Conservation (phyloP, 2,113 vertebrate genomes). For the Etheostoma spectabile region DNA sequence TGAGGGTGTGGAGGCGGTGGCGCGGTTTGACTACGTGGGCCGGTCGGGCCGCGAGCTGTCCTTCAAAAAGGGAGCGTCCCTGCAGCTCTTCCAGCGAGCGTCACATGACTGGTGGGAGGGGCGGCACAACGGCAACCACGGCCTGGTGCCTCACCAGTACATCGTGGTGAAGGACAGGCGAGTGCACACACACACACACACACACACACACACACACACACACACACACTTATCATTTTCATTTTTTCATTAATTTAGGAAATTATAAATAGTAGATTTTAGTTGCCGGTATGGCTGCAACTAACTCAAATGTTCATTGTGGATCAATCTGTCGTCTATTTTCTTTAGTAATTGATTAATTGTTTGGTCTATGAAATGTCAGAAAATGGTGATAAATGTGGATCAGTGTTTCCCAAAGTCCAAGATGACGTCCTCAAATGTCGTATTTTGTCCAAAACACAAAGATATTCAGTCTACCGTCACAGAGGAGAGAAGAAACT, state of each 20-base stretch:
- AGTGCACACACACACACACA: slow-evolving; percentile 69
- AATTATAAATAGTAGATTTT: too few relatives aligned
- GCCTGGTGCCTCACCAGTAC: slow-evolving; percentile 98
- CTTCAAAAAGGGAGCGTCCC: slow-evolving; percentile 97
- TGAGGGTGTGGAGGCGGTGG: slow-evolving; percentile 95
- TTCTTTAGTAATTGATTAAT: too few relatives aligned
- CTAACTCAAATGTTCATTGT: too few relatives aligned
- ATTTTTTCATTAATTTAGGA: background rate
- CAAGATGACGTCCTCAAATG: too few relatives aligned
- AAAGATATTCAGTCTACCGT: too few relatives aligned
- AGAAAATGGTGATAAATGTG: too few relatives aligned
- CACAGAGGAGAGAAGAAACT: too few relatives aligned
- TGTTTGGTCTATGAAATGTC: too few relatives aligned
- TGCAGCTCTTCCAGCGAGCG: slow-evolving; percentile 95
- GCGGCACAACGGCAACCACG: slow-evolving; percentile 91
- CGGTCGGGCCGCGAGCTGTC: slow-evolving; percentile 95
- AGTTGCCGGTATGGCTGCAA: too few relatives aligned
- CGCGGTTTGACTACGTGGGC: slow-evolving; percentile 96
- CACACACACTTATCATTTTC: background rate
- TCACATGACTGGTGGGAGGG: slow-evolving; percentile 99
- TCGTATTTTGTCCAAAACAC: too few relatives aligned
- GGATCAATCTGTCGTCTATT: too few relatives aligned
- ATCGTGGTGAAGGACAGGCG: slow-evolving; percentile 96
- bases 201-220: background rate
- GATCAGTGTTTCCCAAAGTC: too few relatives aligned